Base-by-base conservation (phyloP, 2,113 vertebrate genomes). In the Nymphicus hollandicus region DNA sequence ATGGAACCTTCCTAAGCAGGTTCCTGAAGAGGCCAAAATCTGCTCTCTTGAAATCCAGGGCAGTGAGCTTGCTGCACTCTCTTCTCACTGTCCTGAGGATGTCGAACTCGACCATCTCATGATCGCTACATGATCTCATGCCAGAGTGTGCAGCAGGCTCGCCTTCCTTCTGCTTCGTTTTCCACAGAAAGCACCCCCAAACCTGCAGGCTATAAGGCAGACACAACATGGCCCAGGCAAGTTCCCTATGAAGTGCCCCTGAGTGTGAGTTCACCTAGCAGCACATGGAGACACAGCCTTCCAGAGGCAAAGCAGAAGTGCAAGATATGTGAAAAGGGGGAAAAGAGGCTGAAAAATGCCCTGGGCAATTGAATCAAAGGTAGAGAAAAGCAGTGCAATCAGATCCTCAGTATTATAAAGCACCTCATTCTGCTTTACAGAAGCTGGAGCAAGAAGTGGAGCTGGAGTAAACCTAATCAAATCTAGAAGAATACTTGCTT, bases 221-320 rank as follows among this genome's bases (percentile, higher is more conserved):
- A 6, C n/a, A 52, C 41, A 70, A 5, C 41, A 27, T 0, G 0
- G 56, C 46, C 31, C 33, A 28, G 60, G 31, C 37, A 17, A 58
- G 58, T 13, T 50, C 29, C 43, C 41, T 33, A 2, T 0, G 0
- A 1, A 20, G 13, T 37, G 7, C 8, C 19, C n/a, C 68, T 16
- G 6, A 17, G 28, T 15, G 13, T 28, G 41, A 27, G 22, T 20
- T 28, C 41, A 13, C 25, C 44, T 19, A 24, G 43, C 27, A 65
- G 44, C 46, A 56, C n/a, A 27, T 3, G 2, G 8, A 58, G 39
- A 53, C 56, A 15, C 9, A 35, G 47, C 24, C 66, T 86, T 77
- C 33, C 46, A 71, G 31, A 66, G 53, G 24, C 35, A 41, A 46
- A 88, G n/a, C 50, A 78, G 53, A 49, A 61, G 31, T 4, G 23